These are phyloP conservation scores for Malurus leucopterus DNA, from an alignment of 2,797 vertebrate species.

Conservation along the genomic window DNA sequence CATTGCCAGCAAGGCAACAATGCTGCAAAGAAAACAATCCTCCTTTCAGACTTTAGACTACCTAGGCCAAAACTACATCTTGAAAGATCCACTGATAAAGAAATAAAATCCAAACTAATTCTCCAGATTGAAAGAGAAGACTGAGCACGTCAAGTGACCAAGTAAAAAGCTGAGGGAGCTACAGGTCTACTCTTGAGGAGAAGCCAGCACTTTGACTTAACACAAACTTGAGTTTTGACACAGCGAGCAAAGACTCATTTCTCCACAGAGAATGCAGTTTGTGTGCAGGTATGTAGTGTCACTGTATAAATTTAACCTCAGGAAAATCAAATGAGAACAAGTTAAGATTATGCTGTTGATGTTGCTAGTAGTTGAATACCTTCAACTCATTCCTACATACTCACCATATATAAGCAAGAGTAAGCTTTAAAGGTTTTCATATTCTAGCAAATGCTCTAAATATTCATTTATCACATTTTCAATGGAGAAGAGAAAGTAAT, in stretches of 20 bases:
- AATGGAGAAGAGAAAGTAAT: background rate
- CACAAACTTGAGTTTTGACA: background rate
- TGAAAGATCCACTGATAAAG: background rate
- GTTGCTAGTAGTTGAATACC: background rate
- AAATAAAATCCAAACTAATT: background rate
- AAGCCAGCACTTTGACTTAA: background rate
- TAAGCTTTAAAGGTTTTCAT: background rate
- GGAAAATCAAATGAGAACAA: background rate
- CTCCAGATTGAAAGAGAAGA: background rate
- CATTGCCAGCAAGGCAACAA: background rate
- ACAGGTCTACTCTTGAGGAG: background rate
- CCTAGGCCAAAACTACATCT: background rate
- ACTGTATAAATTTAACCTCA: background rate
- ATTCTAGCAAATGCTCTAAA: background rate
- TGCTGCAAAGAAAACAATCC: background rate
- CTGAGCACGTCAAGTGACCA: background rate
- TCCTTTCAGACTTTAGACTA: background rate
- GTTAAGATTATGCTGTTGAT: background rate
- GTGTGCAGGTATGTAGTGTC: background rate
- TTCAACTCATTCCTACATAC: background rate
- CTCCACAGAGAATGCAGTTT: background rate
- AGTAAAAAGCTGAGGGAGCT: background rate
- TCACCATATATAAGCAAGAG: background rate
- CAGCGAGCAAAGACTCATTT: background rate
- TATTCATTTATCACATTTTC: background rate